Evolutionary conservation across 2,888 invertebrate genomes (phyloP).

Genomic region (Drosophila anceps): DNA sequence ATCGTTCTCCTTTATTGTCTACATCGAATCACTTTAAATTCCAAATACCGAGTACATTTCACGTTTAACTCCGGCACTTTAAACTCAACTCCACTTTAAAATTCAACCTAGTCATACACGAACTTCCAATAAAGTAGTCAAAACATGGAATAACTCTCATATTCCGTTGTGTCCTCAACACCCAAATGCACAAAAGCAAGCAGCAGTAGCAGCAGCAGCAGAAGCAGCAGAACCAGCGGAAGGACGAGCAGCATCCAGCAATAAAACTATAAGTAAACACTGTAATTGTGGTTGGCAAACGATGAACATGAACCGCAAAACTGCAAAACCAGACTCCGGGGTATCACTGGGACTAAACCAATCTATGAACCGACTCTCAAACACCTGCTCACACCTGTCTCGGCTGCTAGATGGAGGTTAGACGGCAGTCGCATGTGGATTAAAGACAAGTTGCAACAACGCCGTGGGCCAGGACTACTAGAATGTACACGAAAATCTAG

Average conservation of each 20-base stretch:
- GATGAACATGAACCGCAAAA: conserved; percentile 57
- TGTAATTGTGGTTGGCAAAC: conserved; percentile 56
- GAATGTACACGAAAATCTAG: conserved; percentile 19
- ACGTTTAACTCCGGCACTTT: background rate
- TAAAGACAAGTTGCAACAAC: conserved; percentile 52
- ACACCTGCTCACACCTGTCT: conserved; percentile 41
- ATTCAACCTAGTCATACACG: background rate
- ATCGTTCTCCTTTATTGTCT: background rate
- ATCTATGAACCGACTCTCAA: conserved; percentile 16
- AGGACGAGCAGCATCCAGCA: conserved; percentile 19
- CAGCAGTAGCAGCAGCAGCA: background rate
- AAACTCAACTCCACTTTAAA: conserved; percentile 2
- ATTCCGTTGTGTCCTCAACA: conserved; percentile 21
- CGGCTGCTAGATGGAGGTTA: conserved; percentile 17
- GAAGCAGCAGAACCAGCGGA: background rate
- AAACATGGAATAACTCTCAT: conserved; percentile 22
- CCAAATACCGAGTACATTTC: background rate
- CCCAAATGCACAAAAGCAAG: conserved; percentile 2
- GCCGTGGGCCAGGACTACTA: conserved; percentile 44
- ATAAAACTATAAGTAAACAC: conserved; percentile 59
- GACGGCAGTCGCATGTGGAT: conserved; percentile 48
- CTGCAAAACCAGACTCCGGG: conserved; percentile 26
- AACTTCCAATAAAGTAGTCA: conserved; percentile 20
- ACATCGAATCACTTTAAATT: background rate
- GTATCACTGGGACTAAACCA: conserved; percentile 6